phyloP scores from a whole-genome alignment of 92 coral and sea anemone species.

The Isaurus tuberculatus region DNA sequence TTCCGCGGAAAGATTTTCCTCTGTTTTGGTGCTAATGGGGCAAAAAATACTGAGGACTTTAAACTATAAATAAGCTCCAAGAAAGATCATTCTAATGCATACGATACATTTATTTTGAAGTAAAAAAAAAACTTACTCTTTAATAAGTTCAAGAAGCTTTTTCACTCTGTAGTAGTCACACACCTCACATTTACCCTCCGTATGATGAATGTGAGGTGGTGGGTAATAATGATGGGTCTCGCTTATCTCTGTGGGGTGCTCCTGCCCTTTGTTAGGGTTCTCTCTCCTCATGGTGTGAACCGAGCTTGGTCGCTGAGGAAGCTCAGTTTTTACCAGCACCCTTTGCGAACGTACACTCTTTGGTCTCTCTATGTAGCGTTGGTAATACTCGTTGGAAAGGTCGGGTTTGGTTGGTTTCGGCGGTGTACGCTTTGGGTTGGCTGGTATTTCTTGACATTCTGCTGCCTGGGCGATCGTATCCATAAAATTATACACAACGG shows the following conservation, averaged over 20 bases:
- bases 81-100: too few relatives aligned
- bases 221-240: slow-evolving; percentile 53
- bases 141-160: slow-evolving; percentile 74
- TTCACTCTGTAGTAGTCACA: slow-evolving; percentile 85
- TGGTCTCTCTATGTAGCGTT: slow-evolving; percentile 67
- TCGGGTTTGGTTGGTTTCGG: slow-evolving; percentile 57
- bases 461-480: slow-evolving; percentile 79
- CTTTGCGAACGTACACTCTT: slow-evolving; percentile 90
- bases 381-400: slow-evolving; percentile 72
- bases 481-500: slow-evolving; percentile 86
- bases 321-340: slow-evolving; percentile 62
- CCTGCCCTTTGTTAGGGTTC: slow-evolving; percentile 37
- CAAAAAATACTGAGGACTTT: too few relatives aligned
- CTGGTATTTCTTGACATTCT: slow-evolving; percentile 31
- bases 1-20: too few relatives aligned
- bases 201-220: slow-evolving; percentile 74
- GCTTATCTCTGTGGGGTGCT: slow-evolving; percentile 53
- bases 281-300: slow-evolving; percentile 67
- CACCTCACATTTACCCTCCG: slow-evolving; percentile 86
- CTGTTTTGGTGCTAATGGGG: too few relatives aligned
- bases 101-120: too few relatives aligned
- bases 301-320: slow-evolving; percentile 87
- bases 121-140: slow-evolving; percentile 54
- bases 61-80: too few relatives aligned
- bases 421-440: slow-evolving; percentile 48